A percentile compares a stretch with the other conserved stretches of the same genome.
These are phyloP conservation scores for Limenitis camilla DNA, from an alignment of 2,888 invertebrate genomes.

Conservation along the genomic window DNA sequence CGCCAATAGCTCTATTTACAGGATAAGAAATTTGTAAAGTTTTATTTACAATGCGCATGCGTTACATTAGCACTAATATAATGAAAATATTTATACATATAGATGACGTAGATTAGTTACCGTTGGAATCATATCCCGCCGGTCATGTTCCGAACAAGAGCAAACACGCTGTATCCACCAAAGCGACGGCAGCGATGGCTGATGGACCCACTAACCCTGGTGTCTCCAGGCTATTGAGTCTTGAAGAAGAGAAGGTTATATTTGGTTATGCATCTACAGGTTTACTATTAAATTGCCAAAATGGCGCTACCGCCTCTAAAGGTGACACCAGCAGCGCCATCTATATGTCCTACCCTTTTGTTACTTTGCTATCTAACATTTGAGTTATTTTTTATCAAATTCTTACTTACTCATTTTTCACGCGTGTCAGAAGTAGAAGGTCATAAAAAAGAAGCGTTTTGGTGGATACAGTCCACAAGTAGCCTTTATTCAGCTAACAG, in stretches of 20 bases:
- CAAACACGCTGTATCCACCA: not conserved
- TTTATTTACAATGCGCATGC: not conserved
- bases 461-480: not conserved
- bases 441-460: not conserved
- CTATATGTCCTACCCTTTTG: too few relatives aligned
- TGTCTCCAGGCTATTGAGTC: too few relatives aligned
- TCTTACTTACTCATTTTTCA: too few relatives aligned
- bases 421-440: too few relatives aligned
- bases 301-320: too few relatives aligned
- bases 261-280: too few relatives aligned
- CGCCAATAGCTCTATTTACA: conserved; percentile 2
- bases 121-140: conserved; percentile 11
- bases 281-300: too few relatives aligned
- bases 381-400: too few relatives aligned
- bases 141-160: conserved; percentile 8
- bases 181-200: not conserved
- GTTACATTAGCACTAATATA: not conserved
- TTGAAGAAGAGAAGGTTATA: too few relatives aligned
- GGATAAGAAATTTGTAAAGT: not conserved
- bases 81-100: not conserved
- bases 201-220: too few relatives aligned
- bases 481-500: not conserved
- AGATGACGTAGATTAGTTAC: conserved; percentile 4
- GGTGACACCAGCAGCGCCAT: too few relatives aligned
- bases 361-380: too few relatives aligned